These are phyloP conservation scores for Yponomeuta sedellus DNA, from an alignment of 2,888 invertebrate genomes.

Conservation along the genomic window DNA sequence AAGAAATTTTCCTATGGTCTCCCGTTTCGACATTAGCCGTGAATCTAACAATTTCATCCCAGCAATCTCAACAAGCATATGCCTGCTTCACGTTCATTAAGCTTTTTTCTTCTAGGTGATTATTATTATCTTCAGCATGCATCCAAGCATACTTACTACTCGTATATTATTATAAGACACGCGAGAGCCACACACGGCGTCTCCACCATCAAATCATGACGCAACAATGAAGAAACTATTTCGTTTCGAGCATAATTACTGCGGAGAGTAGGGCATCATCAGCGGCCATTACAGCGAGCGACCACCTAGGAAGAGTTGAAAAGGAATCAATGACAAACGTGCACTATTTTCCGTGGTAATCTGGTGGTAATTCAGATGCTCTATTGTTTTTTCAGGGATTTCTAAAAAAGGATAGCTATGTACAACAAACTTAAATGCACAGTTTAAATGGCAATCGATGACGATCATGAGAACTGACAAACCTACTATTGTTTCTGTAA, in stretches of 20 bases:
- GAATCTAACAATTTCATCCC: no score
- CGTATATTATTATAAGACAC: not conserved
- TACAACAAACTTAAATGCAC: no score
- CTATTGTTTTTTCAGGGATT: no score
- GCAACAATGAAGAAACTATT: conserved; percentile 56
- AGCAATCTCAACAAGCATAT: no score
- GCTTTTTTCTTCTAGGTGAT: not conserved
- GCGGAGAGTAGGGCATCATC: conserved; percentile 39
- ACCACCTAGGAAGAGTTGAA: conserved; percentile 42
- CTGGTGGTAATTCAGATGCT: not conserved
- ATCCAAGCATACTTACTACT: not conserved
- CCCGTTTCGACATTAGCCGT: no score
- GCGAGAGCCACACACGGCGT: conserved; percentile 54
- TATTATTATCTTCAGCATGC: not conserved
- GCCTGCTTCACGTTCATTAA: not conserved
- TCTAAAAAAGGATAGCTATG: no score
- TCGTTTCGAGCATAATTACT: conserved; percentile 57
- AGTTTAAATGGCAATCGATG: no score
- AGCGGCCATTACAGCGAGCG: conserved; percentile 49
- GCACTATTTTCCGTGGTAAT: not conserved
- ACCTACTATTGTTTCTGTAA: no score
- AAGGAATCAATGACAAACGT: conserved; percentile 10
- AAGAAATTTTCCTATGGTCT: no score
- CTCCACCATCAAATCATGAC: conserved; percentile 35
- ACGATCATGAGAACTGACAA: no score